Evolutionary conservation across 1,140 invertebrate species (phyloP), one percentile per base, ranked within the genome.

Genomic region (Wiebesia pumilae): DNA sequence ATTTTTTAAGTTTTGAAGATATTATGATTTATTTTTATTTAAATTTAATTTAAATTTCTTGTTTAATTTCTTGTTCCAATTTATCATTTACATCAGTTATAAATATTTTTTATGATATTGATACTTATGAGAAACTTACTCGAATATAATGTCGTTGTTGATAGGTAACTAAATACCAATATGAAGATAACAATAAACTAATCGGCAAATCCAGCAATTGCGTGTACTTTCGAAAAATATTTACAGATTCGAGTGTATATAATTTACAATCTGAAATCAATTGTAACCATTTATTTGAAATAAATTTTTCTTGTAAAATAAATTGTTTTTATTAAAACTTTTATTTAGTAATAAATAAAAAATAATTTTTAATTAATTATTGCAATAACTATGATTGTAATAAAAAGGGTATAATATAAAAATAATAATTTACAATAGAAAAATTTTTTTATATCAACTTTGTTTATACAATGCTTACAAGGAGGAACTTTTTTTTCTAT

Each of bases 181-280:
- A 95, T 35, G 96, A 95, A 89, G 96, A 97, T 89, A 96, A 94
- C 75, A 97, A 91, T 91, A 96, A 96, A 90, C 96, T 97, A 78
- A 98, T 94, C 65, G 97, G 96, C 86, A 98, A 94, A 94, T 98
- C 98, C 80, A 98, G 94, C 88, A 97, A 94, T 69, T 96, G 95
- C 89, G 96, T 95, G 94, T 99, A 99, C 93, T 99, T 99, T 88
- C 98, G 95, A 87, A 98, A 91, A 89, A 97, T 94, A 95, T 97
- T 97, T 88, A 98, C 97, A 90, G 96, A 96, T 90, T 98, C 96
- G 89, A 99, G 93, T 87, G 96, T 95, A 92, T 97, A 98, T 16
- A 97, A 95, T 90, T 95, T 95, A 92, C 97, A 97, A 93, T 95
- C 97, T 97, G 94, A 88, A 96, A 96, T 73, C 12, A 78, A 84